Evolutionary conservation across 2,113 vertebrate genomes (phyloP), one percentile per base, ranked within the genome.

Genomic region (Alligator sinensis): DNA sequence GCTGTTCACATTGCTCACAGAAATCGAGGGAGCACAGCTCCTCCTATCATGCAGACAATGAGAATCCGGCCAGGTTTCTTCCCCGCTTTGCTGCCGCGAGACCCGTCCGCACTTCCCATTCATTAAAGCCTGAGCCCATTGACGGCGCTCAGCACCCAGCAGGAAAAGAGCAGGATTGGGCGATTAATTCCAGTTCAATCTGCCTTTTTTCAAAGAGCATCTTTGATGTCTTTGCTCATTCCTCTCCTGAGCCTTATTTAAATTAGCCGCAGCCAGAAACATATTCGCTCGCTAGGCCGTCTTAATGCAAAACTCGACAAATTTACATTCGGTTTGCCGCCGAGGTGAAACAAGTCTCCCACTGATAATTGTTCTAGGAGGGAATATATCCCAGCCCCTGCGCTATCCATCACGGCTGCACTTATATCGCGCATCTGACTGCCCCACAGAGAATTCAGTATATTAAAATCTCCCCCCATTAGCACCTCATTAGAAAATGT

Each of bases 81-180:
- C 47, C 16, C 17, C 1, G 1, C 4, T 11, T 34, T 55, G n/a
- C n/a, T 68, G 13, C 28, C 60, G n/a, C 14, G 11, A 15, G 9
- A 7, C 9, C 11, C 79, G 58, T 4, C 54, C 57, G 70, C 27
- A 58, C 74, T 77, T 58, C 12, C 13, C 34, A 60, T 57, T 24
- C 10, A 10, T 0, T 1, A 5, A 80, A 84, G 27, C 10, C 34
- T 8, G 6, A 14, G 4, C 2, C 15, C 15, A 0, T 8, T 2
- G 0, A 27, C 66, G 62, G 27, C 6, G 25, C 21, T 30, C 80
- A 7, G 38, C 3, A 4, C 76, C 1, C 0, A 5, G 14, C 2
- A 4, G 11, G 1, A 77, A 82, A 79, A 21, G 47, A 34, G 72
- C 34, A 82, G 54, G 61, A 82, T 88, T 27, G 12, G 34, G n/a